A percentile compares a stretch with the other conserved stretches of the same genome.
phyloP scores from a whole-genome alignment of 2,888 invertebrate genomes.

The Cosmorhoe ocellata region DNA sequence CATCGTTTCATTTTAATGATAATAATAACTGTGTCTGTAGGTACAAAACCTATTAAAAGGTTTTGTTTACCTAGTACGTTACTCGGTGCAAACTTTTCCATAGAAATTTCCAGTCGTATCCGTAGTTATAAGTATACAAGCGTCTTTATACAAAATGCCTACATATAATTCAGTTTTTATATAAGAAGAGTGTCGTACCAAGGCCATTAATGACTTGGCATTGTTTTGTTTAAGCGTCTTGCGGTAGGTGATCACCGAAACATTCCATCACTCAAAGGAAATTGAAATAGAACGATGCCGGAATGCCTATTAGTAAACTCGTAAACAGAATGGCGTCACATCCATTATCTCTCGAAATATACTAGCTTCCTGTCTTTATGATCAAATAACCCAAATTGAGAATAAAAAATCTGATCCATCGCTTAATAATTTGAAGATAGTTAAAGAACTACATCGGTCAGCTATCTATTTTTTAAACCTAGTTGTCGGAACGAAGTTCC shows the following conservation, averaged over 20 bases:
- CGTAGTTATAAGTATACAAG: no score
- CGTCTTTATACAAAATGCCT: no score
- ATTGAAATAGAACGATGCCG: slow-evolving; percentile 32
- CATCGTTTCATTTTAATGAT: no score
- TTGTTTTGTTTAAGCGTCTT: neutral
- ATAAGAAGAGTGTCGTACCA: neutral
- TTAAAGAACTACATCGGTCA: no score
- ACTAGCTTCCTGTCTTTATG: slow-evolving; percentile 2
- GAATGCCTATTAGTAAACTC: slow-evolving; percentile 43
- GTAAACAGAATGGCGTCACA: slow-evolving; percentile 46
- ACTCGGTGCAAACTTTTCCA: no score
- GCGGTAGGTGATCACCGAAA: slow-evolving; percentile 4
- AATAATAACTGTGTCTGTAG: no score
- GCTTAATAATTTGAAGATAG: no score
- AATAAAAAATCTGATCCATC: neutral
- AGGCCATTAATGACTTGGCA: neutral
- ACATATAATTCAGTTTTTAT: neutral
- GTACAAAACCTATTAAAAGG: no score
- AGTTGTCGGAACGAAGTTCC: no score
- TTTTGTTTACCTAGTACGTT: no score
- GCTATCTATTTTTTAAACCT: no score
- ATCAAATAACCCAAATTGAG: neutral
- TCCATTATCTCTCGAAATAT: slow-evolving; percentile 30
- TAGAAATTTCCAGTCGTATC: no score
- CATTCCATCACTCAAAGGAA: slow-evolving; percentile 18